phyloP scores from a whole-genome alignment of 2,888 invertebrate species.

The Parnassius mnemosyne region DNA sequence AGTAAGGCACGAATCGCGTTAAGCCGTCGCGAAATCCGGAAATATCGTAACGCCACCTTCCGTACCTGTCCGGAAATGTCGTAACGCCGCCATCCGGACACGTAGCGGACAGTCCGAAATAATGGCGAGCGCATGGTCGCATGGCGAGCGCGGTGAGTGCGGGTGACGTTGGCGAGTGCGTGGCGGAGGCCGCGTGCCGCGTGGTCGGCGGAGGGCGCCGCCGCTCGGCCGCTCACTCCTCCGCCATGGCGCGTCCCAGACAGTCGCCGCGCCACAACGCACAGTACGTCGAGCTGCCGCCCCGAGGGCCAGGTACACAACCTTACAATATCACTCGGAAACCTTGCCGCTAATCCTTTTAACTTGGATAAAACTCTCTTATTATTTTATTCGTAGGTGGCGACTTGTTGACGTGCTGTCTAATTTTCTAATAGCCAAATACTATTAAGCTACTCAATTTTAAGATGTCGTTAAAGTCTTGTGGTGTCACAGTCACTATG shows the following conservation, averaged over 20 bases:
- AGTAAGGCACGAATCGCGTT: too few species aligned
- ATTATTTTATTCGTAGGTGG: not conserved
- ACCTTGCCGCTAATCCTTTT: not conserved
- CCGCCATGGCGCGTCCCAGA: slow-evolving; percentile 74
- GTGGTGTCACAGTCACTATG: too few species aligned
- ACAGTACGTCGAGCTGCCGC: slow-evolving; percentile 68
- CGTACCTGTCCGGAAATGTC: too few species aligned
- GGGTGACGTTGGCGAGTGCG: slow-evolving; percentile 35
- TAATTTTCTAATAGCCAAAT: not conserved
- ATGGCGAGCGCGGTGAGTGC: slow-evolving; percentile 30
- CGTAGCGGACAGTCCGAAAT: not conserved
- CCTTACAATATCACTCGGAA: slow-evolving; percentile 15
- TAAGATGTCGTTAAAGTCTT: too few species aligned
- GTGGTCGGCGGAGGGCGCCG: slow-evolving; percentile 35
- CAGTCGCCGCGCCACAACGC: slow-evolving; percentile 74
- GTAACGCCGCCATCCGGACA: not conserved
- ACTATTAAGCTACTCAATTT: too few species aligned
- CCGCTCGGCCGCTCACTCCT: slow-evolving; percentile 60
- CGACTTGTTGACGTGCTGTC: slow-evolving; percentile 13
- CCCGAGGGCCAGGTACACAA: slow-evolving; percentile 72
- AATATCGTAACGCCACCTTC: too few species aligned
- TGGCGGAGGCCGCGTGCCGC: slow-evolving; percentile 39
- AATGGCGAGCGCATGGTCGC: not conserved
- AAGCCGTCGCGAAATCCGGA: too few species aligned
- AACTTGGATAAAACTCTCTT: not conserved